These are phyloP conservation scores for Pseudonaja textilis DNA, from an alignment of 2,113 vertebrate species.

Conservation along the genomic window DNA sequence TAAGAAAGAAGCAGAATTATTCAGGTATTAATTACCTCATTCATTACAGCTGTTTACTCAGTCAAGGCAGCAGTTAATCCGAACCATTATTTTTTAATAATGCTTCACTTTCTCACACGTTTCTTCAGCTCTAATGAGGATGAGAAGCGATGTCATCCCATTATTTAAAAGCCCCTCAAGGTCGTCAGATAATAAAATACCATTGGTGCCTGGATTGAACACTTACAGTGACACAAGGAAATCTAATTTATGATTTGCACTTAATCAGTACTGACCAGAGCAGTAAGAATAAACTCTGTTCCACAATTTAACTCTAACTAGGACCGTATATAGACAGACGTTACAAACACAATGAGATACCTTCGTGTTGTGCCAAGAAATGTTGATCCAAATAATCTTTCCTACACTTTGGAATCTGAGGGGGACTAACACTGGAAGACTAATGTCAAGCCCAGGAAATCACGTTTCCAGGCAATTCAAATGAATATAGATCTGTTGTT, in stretches of 20 bases:
- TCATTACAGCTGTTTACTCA: conserved; percentile 27
- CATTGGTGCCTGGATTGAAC: not conserved
- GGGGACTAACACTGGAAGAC: not conserved
- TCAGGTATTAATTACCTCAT: conserved; percentile 40
- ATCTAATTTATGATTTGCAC: not conserved
- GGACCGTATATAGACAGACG: not conserved
- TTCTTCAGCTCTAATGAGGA: conserved; percentile 1
- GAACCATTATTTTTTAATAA: conserved; percentile 45
- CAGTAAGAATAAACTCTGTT: not conserved
- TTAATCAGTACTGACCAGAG: not conserved
- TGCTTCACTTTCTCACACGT: conserved; percentile 20
- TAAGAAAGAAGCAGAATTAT: conserved; percentile 7
- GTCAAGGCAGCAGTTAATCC: conserved; percentile 29
- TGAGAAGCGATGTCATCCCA: not conserved
- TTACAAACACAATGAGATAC: not conserved
- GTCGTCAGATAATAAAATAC: not conserved
- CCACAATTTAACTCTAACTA: not conserved
- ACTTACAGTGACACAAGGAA: not conserved
- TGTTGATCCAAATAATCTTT: not conserved
- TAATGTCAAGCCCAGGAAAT: not conserved
- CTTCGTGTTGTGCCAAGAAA: not conserved
- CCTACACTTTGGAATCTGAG: not conserved
- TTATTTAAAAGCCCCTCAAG: conserved; percentile 19
- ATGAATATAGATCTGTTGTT: not conserved
- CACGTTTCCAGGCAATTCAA: not conserved